Conservation (phyloP, 2,888 invertebrate species). For the Caradrina clavipalpis region DNA sequence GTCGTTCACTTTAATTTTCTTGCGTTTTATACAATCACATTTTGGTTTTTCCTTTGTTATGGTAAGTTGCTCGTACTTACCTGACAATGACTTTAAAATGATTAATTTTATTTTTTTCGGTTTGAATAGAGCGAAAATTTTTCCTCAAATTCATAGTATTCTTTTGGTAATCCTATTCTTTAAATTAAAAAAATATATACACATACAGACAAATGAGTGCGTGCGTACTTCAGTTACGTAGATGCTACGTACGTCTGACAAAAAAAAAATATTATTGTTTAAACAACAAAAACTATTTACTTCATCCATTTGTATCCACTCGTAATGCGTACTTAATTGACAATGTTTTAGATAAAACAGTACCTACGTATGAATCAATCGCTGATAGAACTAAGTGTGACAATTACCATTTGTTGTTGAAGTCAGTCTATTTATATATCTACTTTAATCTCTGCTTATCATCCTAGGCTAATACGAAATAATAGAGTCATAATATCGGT, state of each 20-base stretch:
- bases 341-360: slow-evolving; percentile 5
- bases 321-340: neutral
- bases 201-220: too few relatives aligned
- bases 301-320: too few relatives aligned
- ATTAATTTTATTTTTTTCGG: too few relatives aligned
- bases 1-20: neutral
- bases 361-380: neutral
- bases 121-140: neutral
- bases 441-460: slow-evolving; percentile 29
- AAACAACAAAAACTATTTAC: too few relatives aligned
- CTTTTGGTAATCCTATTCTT: too few relatives aligned
- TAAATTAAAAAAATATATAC: too few relatives aligned
- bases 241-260: too few relatives aligned
- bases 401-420: slow-evolving; percentile 5
- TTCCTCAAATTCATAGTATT: too few relatives aligned
- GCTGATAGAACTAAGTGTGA: neutral
- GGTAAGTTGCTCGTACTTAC: neutral
- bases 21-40: neutral
- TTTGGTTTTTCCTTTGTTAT: neutral
- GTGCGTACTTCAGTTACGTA: too few relatives aligned
- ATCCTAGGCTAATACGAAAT: slow-evolving; percentile 8
- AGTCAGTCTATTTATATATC: slow-evolving; percentile 8
- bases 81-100: too few relatives aligned
- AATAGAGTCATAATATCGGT: neutral
- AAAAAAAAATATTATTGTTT: too few relatives aligned